Base-by-base conservation (phyloP, 2,797 vertebrate species). In the Muscicapa striata region DNA sequence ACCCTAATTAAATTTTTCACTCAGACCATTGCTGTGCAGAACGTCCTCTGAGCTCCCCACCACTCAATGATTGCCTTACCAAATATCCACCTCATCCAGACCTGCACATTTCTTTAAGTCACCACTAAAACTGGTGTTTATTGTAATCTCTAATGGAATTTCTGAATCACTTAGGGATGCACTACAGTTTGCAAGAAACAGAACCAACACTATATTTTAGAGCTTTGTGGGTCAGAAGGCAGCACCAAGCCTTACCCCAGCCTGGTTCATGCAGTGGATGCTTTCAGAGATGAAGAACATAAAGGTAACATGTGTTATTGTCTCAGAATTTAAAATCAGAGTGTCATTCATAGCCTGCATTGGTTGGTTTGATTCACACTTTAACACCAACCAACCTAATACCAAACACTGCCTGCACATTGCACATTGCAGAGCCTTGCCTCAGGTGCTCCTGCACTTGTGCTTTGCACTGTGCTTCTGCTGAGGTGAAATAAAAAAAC, bases 21-120 rank as follows among this genome's bases (percentile, higher is more conserved):
- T 41, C 46, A 83, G 51, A 52, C 15, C 22, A 18, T 20, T 41
- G 26, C 29, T 87, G 13, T 63, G 8, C 24, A 64, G 29, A 70
- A 58, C 7, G 5, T 41, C 11, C 32, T 69, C 7, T 0, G 2
- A 51, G 38, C 29, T 87, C 26, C 23, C 27, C 67, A 0, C 0
- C 9, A 14, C 13, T 55, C 48, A 19, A 11, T 18, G 18, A 23
- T 1, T 27, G 6, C 45, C 46, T 76, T 36, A 55, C 23, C 55
- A 79, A 84, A 51, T 6, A 52, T 2, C 26, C 8, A 15, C n/a
- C 73, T 41, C 61, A 61, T 2, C 21, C 32, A 29, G 32, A 17
- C 17, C 27, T 58, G 34, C 40, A 72, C 38, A 51, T 51, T 84
- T 70, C 64, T 49, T 61, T 18, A 59, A 68, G 30, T 40, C 11